These are phyloP conservation scores for Lampropteryx suffumata DNA, from an alignment of 2,888 invertebrate species.

Conservation along the genomic window DNA sequence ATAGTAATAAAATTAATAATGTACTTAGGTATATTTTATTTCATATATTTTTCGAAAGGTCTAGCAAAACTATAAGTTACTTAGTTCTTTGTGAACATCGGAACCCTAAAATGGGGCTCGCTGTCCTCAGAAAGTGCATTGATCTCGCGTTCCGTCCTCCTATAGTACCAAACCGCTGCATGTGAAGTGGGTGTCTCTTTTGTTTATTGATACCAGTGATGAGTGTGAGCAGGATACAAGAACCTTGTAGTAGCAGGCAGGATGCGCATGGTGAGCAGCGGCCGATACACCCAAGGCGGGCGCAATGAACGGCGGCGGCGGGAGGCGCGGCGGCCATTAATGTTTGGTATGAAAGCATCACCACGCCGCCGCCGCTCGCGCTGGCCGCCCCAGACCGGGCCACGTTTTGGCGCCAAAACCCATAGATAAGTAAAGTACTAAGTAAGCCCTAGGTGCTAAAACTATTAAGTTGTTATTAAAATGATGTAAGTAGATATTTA, in stretches of 20 bases:
- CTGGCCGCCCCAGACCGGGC: too few species aligned
- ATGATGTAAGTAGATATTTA: too few species aligned
- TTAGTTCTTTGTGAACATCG: too few species aligned
- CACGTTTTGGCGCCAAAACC: conserved; percentile 76
- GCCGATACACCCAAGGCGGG: conserved; percentile 79
- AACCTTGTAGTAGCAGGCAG: conserved; percentile 76
- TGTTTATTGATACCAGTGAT: conserved; percentile 46
- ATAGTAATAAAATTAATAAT: too few species aligned
- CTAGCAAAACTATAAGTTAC: too few species aligned
- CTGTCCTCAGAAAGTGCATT: conserved; percentile 82
- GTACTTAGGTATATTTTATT: too few species aligned
- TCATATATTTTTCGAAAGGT: too few species aligned
- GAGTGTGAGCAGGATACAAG: conserved; percentile 66
- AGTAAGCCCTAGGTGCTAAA: too few species aligned
- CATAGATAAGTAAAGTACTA: too few species aligned
- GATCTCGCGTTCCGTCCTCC: conserved; percentile 79
- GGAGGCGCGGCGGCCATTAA: conserved; percentile 60
- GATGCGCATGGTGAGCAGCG: conserved; percentile 76
- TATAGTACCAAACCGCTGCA: conserved; percentile 78
- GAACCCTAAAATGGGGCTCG: conserved; percentile 74
- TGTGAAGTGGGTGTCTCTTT: conserved; percentile 71
- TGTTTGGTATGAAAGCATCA: conserved; percentile 55
- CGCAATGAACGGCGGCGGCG: conserved; percentile 75
- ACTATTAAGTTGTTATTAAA: too few species aligned
- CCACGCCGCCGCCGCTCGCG: too few species aligned